These are phyloP conservation scores for Polyommatus icarus DNA, from an alignment of 2,888 invertebrate species.

Conservation along the genomic window DNA sequence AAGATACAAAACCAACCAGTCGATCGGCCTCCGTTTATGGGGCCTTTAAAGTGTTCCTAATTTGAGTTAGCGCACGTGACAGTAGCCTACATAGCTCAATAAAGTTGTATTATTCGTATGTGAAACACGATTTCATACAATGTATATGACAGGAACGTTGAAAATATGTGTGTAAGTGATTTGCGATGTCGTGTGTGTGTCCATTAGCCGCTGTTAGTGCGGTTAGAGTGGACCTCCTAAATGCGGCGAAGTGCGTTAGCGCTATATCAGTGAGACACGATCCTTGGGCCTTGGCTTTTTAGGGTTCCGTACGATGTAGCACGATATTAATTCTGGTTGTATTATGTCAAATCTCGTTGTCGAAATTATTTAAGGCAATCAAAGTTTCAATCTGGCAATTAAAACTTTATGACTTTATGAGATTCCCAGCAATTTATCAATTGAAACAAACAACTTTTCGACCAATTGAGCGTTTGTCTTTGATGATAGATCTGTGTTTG, in stretches of 20 bases:
- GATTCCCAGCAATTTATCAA: too few species aligned
- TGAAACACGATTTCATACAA: slow-evolving; percentile 32
- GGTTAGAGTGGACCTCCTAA: slow-evolving; percentile 30
- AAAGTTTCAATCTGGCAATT: too few species aligned
- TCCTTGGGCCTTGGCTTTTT: neutral
- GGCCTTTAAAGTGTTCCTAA: too few species aligned
- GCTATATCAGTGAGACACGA: neutral
- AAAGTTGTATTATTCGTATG: slow-evolving; percentile 17
- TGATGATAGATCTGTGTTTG: too few species aligned
- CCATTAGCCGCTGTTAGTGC: slow-evolving; percentile 31
- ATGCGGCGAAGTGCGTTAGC: slow-evolving; percentile 17
- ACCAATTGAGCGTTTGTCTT: too few species aligned
- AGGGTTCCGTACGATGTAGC: neutral
- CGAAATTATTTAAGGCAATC: too few species aligned
- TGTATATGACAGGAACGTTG: neutral
- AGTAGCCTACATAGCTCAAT: neutral
- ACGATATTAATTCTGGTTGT: too few species aligned
- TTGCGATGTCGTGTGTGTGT: slow-evolving; percentile 31
- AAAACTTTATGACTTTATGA: too few species aligned
- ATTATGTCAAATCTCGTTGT: too few species aligned
- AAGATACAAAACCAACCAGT: too few species aligned
- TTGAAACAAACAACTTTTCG: too few species aligned
- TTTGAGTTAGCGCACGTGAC: neutral
- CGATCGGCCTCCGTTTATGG: too few species aligned
- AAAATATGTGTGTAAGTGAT: slow-evolving; percentile 36